Conservation (phyloP, 1,140 invertebrate species). For the Dendrolimus kikuchii region DNA sequence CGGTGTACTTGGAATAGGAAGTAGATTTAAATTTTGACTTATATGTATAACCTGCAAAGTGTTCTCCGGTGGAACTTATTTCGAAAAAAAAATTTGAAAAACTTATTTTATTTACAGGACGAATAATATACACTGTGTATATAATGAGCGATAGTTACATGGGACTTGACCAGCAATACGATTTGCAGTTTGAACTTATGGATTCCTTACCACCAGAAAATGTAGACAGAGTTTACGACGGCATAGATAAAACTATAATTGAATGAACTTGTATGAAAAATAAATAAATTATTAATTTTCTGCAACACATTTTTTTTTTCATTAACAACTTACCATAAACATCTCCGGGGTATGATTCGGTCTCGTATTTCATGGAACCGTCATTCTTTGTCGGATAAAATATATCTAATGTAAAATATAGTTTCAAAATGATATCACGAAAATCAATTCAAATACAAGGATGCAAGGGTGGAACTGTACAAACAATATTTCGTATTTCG, state of each 20-base stretch:
- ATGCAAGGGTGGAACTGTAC: no score
- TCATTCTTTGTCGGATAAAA: no score
- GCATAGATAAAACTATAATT: conserved; percentile 43
- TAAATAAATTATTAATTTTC: conserved; percentile 25
- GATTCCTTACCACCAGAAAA: conserved; percentile 58
- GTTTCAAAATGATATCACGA: no score
- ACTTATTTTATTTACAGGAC: conserved; percentile 73
- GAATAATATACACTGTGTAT: conserved; percentile 85
- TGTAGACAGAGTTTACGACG: conserved; percentile 44
- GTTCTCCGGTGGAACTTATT: no score
- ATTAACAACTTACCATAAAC: not conserved
- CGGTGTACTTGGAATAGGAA: no score
- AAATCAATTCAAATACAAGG: no score
- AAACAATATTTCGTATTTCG: no score
- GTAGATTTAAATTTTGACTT: no score
- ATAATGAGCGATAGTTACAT: conserved; percentile 96
- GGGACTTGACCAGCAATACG: conserved; percentile 96
- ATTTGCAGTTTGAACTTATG: conserved; percentile 77
- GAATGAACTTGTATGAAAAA: conserved; percentile 27
- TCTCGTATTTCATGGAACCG: no score
- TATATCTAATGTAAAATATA: no score
- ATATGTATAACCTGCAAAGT: no score
- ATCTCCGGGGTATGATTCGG: no score
- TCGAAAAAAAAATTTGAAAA: not conserved
- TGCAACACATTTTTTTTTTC: conserved; percentile 10